These are phyloP conservation scores for Microctonus brassicae DNA, from an alignment of 2,888 invertebrate species.

Conservation along the genomic window DNA sequence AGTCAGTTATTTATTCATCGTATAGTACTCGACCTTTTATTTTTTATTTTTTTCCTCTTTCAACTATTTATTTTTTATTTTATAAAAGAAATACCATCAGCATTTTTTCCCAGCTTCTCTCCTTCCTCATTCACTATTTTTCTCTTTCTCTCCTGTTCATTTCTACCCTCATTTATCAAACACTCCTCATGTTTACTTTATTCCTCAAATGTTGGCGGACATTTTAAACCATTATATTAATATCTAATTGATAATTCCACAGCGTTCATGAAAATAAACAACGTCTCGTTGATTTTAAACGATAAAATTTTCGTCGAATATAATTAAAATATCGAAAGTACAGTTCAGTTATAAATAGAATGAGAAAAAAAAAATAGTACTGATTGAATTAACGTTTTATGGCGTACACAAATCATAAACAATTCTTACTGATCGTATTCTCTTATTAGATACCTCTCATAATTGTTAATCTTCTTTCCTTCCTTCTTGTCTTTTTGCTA, in stretches of 20 bases:
- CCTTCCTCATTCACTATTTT: background rate
- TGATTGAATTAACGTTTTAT: background rate
- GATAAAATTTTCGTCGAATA: background rate
- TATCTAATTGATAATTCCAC: background rate
- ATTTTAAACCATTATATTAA: background rate
- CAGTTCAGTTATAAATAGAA: background rate
- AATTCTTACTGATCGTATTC: background rate
- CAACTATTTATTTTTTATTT: background rate
- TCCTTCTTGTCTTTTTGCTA: background rate
- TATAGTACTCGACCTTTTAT: constrained; percentile 19
- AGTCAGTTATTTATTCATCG: constrained; percentile 8
- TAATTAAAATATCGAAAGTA: background rate
- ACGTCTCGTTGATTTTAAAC: background rate
- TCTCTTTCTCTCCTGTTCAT: background rate
- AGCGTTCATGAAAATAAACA: background rate
- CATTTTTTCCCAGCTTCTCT: background rate
- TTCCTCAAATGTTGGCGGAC: background rate
- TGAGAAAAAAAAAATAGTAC: background rate
- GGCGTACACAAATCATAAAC: too few species aligned
- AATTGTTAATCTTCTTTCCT: constrained; percentile 22
- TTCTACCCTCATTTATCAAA: background rate
- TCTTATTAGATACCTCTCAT: constrained; percentile 3
- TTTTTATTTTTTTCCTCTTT: background rate
- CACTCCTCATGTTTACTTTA: background rate
- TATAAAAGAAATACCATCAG: background rate